Evolutionary conservation across 2,888 invertebrate genomes (phyloP).

Genomic region (Catocala fraxini): DNA sequence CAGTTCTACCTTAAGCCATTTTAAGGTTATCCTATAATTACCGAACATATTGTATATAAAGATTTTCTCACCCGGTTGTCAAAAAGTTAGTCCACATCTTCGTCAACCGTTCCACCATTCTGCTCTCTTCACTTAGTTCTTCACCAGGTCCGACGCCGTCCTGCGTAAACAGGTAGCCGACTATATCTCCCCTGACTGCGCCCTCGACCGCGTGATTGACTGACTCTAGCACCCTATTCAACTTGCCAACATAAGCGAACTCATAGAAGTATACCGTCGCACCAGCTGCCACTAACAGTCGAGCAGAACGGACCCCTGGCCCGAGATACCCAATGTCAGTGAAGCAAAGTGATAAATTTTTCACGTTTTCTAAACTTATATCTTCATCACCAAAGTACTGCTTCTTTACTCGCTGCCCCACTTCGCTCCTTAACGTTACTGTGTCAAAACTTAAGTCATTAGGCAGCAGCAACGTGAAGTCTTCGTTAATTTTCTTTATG

Average conservation of each 20-base stretch:
- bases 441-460: constrained; percentile 65
- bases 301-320: constrained; percentile 66
- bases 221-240: constrained; percentile 78
- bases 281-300: constrained; percentile 62
- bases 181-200: constrained; percentile 85
- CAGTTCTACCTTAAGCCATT: too few relatives aligned
- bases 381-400: constrained; percentile 65
- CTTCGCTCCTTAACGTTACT: constrained; percentile 40
- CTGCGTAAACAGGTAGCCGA: constrained; percentile 83
- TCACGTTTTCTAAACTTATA: constrained; percentile 52
- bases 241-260: constrained; percentile 83
- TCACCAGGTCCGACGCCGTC: constrained; percentile 44
- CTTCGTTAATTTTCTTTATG: constrained; percentile 57
- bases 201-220: constrained; percentile 71
- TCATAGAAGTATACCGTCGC: constrained; percentile 86
- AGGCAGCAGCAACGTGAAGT: constrained; percentile 61
- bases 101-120: constrained; percentile 57
- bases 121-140: constrained; percentile 45
- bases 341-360: constrained; percentile 60
- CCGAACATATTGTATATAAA: too few relatives aligned
- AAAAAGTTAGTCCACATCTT: constrained; percentile 81
- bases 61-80: constrained; percentile 79
- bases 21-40: too few relatives aligned
- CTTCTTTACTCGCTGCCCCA: constrained; percentile 55
- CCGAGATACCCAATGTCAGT: constrained; percentile 71